phyloP scores from a whole-genome alignment of 2,797 vertebrate genomes.

The Girardinus metallicus region DNA sequence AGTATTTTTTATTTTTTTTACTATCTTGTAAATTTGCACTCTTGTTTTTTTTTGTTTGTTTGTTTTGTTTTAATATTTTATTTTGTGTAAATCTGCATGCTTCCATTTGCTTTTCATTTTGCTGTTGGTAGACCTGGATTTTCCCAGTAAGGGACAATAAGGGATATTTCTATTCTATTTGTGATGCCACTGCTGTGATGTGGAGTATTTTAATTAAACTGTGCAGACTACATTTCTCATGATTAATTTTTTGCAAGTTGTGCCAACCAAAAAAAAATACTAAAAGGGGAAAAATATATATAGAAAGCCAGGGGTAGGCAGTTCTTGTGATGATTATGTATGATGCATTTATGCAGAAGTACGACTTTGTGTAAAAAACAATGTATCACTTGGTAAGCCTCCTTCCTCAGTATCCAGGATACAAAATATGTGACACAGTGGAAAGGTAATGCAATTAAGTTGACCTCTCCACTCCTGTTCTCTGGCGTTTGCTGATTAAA shows the following conservation, averaged over 20 bases:
- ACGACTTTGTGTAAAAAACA: constrained; percentile 9
- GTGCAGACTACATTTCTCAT: not conserved
- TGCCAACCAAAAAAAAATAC: not conserved
- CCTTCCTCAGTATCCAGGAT: constrained; percentile 19
- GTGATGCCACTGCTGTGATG: not conserved
- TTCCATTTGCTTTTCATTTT: not conserved
- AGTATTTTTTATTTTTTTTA: not conserved
- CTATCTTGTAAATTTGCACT: not conserved
- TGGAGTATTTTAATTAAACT: not conserved
- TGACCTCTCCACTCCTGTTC: constrained; percentile 45
- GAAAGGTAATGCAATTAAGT: constrained; percentile 44
- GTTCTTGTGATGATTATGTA: not conserved
- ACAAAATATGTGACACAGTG: constrained; percentile 35
- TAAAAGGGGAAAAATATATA: not conserved
- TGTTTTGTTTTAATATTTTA: not conserved
- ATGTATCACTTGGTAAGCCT: not conserved
- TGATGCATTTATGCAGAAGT: not conserved
- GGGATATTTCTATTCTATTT: not conserved
- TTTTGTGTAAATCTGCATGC: not conserved
- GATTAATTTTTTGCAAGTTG: not conserved
- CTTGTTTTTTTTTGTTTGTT: not conserved
- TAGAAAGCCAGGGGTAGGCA: not conserved
- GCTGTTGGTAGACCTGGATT: not conserved
- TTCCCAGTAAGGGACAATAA: not conserved
- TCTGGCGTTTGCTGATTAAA: constrained; percentile 58